Conservation (phyloP, 1,140 invertebrate genomes). For the Chelonus insularis region DNA sequence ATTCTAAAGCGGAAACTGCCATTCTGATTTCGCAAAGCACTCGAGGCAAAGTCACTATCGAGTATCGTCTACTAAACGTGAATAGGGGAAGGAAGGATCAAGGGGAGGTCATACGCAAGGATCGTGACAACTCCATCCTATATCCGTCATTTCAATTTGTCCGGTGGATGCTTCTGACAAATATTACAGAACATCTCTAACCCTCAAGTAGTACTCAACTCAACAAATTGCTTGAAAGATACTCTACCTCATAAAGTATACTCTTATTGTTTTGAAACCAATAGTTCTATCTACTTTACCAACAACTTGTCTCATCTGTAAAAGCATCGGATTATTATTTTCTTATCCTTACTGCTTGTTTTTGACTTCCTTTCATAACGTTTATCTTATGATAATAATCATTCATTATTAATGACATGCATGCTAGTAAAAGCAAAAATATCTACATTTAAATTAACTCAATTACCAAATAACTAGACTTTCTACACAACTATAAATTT, state of each 20-base stretch:
- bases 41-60: conserved; percentile 12
- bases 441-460: no score
- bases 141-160: conserved; percentile 48
- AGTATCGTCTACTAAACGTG: conserved; percentile 3
- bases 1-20: conserved; percentile 23
- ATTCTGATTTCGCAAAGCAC: conserved; percentile 19
- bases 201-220: conserved; percentile 16
- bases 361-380: no score
- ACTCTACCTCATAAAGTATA: conserved; percentile 35
- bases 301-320: conserved; percentile 38
- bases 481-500: no score
- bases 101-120: background rate
- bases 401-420: no score
- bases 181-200: conserved; percentile 37
- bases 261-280: conserved; percentile 48
- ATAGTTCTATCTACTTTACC: conserved; percentile 49
- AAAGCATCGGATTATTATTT: conserved; percentile 8
- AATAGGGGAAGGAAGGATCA: background rate
- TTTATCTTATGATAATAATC: no score
- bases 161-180: conserved; percentile 41
- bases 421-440: no score
- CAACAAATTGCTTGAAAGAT: conserved; percentile 42
- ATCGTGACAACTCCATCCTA: conserved; percentile 39
- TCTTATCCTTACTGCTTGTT: no score
- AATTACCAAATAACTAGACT: no score